Conservation (phyloP, 2,113 vertebrate genomes). For the Manacus vitellinus region DNA sequence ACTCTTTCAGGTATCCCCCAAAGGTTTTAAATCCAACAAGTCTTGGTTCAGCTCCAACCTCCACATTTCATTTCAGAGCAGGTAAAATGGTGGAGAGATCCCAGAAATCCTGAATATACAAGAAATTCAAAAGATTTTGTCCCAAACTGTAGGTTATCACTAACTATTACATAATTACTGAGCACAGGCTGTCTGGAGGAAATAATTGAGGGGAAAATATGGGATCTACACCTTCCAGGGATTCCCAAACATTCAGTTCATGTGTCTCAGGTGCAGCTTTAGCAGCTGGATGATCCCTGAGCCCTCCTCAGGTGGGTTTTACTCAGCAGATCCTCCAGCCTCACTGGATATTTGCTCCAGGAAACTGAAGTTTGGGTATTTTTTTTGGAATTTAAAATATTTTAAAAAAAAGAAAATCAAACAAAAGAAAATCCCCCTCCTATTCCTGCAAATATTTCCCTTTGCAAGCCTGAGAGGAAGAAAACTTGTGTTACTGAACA, state of each 20-base stretch:
- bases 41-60: neutral
- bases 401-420: neutral
- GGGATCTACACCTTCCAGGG: neutral
- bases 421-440: neutral
- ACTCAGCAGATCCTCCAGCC: neutral
- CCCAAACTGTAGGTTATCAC: neutral
- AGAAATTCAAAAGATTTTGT: neutral
- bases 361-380: neutral
- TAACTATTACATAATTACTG: rapidly evolving
- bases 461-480: neutral
- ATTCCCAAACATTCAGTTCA: neutral
- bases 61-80: neutral
- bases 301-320: neutral
- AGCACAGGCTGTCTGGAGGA: neutral
- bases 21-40: neutral
- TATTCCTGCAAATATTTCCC: neutral
- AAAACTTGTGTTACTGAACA: neutral
- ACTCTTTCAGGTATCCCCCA: neutral
- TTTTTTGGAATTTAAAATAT: rapidly evolving
- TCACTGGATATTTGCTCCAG: neutral
- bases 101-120: neutral
- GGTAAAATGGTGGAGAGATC: neutral
- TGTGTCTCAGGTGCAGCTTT: neutral
- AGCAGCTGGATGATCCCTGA: neutral
- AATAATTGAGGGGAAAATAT: neutral